Evolutionary conservation across 2,113 vertebrate genomes (phyloP).

Genomic region (Scopus umbretta): DNA sequence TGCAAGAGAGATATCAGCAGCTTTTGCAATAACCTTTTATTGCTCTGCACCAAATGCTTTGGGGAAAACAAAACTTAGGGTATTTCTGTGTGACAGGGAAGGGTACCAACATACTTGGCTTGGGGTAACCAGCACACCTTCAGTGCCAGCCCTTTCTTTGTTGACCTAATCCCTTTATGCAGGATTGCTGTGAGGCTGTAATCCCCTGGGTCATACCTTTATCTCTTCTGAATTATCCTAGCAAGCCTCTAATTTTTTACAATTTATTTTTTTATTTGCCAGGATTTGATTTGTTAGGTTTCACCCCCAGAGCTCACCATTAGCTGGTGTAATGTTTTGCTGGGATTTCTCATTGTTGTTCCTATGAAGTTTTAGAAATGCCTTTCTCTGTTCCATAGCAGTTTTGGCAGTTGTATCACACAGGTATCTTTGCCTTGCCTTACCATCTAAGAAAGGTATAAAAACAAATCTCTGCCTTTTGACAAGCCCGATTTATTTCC

Average conservation of each 20-base stretch:
- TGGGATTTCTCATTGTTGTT: background rate
- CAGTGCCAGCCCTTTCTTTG: background rate
- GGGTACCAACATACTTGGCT: background rate
- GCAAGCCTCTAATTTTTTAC: background rate
- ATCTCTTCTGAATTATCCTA: slow-evolving; percentile 7
- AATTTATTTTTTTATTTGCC: background rate
- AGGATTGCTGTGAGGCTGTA: background rate
- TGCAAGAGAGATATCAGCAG: background rate
- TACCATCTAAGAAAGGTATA: background rate
- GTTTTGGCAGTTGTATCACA: background rate
- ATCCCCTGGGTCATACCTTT: slow-evolving; percentile 7
- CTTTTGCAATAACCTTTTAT: background rate
- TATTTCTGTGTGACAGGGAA: background rate
- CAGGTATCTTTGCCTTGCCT: background rate
- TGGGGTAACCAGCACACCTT: background rate
- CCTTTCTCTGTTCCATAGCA: background rate
- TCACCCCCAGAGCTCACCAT: background rate
- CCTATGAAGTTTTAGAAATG: background rate
- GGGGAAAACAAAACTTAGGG: background rate
- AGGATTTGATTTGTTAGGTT: background rate
- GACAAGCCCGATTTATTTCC: background rate
- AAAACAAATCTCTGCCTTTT: background rate
- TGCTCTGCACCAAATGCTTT: background rate
- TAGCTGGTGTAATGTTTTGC: background rate
- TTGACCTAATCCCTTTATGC: background rate